Conservation (phyloP, 2,113 vertebrate genomes). For the Irena cyanogastra region DNA sequence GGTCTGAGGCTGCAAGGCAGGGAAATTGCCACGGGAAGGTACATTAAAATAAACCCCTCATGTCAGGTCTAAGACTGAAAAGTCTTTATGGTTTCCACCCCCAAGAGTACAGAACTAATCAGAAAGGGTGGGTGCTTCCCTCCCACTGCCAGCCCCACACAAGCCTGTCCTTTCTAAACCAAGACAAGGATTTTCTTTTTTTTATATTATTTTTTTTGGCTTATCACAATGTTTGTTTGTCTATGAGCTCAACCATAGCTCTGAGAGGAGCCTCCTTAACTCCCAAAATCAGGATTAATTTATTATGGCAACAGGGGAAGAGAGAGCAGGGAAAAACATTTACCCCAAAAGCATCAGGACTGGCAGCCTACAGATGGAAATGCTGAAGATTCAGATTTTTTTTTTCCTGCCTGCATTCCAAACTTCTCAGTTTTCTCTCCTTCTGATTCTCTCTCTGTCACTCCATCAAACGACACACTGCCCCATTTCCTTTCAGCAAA, state of each 20-base stretch:
- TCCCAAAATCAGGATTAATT: background rate
- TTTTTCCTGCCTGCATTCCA: background rate
- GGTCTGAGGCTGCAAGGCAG: rapidly evolving
- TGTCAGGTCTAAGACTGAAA: background rate
- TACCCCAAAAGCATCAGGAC: rapidly evolving
- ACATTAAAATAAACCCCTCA: background rate
- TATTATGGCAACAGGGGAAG: background rate
- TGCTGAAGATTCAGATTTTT: background rate
- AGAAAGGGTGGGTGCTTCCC: background rate
- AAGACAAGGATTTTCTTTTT: background rate
- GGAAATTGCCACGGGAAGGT: background rate
- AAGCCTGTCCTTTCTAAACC: background rate
- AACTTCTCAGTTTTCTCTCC: background rate
- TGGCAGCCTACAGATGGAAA: background rate
- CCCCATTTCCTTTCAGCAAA: background rate
- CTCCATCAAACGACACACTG: background rate
- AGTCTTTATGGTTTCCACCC: background rate
- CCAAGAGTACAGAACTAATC: background rate
- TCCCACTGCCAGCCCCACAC: background rate
- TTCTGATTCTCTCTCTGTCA: background rate
- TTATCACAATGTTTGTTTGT: background rate
- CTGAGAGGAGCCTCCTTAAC: background rate
- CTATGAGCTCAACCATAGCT: rapidly evolving
- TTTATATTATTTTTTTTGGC: rapidly evolving
- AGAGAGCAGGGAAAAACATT: background rate